A percentile compares a stretch with the other conserved stretches of the same genome.
phyloP scores from a whole-genome alignment of 2,113 vertebrate genomes.

The Bothrops jararaca region DNA sequence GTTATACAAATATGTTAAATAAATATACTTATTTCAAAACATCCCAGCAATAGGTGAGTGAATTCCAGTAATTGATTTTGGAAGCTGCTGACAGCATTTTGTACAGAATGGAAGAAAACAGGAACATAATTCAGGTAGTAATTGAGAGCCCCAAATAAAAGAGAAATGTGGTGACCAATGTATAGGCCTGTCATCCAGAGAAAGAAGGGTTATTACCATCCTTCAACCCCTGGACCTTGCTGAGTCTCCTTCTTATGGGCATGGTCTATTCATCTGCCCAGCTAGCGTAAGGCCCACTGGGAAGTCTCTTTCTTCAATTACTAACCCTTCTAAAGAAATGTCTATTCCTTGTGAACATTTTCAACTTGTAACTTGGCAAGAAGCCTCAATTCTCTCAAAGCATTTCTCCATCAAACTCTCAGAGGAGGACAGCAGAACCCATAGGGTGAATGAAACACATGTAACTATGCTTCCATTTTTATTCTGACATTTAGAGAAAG shows the following conservation, averaged over 20 bases:
- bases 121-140: background rate
- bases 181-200: background rate
- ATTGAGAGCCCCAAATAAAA: background rate
- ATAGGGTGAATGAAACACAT: conserved; percentile 17
- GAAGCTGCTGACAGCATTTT: background rate
- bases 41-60: background rate
- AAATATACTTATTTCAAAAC: background rate
- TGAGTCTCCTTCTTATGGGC: background rate
- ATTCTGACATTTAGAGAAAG: conserved; percentile 42
- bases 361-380: conserved; percentile 10
- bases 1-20: background rate
- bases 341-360: background rate
- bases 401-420: conserved; percentile 12
- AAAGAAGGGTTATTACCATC: background rate
- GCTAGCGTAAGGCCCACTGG: background rate
- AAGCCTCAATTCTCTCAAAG: background rate
- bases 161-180: background rate
- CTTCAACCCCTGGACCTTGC: no score
- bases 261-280: background rate
- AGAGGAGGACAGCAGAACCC: conserved; percentile 1
- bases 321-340: background rate
- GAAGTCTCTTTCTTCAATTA: background rate
- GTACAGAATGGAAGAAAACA: background rate
- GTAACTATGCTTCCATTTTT: conserved; percentile 18
- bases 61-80: background rate